Percentiles rank a stretch among this genome's conserved stretches.
Conservation (phyloP, 2,113 vertebrate species). For the Hemiprocne comata region DNA sequence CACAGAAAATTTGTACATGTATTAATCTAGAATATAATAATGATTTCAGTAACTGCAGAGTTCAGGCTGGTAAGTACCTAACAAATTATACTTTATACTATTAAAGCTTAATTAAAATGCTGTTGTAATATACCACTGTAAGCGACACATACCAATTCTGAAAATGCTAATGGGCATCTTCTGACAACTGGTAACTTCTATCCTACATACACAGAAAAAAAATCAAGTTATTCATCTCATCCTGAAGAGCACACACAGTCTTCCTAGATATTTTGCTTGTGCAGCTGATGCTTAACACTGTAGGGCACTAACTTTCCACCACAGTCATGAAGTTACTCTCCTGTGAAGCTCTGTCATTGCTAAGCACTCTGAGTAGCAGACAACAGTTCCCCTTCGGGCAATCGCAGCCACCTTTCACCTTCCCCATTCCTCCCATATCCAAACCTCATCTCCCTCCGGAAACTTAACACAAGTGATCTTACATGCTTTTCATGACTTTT, state of each 20-base stretch:
- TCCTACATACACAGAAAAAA: not conserved
- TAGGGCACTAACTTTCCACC: conserved; percentile 9
- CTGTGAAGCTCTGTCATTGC: not conserved
- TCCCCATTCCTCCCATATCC: not conserved
- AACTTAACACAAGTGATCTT: not conserved
- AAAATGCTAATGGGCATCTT: not conserved
- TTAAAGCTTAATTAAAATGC: not conserved
- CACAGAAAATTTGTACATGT: not conserved
- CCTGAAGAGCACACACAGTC: not conserved
- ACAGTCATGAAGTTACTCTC: not conserved
- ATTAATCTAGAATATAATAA: not conserved
- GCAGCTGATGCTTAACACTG: not conserved
- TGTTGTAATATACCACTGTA: not conserved
- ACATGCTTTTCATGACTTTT: not conserved
- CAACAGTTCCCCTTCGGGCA: not conserved
- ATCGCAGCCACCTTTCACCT: not conserved
- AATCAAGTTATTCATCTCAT: not conserved
- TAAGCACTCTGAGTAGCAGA: not conserved
- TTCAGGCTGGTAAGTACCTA: not conserved
- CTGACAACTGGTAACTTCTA: not conserved
- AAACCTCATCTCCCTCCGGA: not conserved
- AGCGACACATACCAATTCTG: not conserved
- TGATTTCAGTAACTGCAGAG: not conserved
- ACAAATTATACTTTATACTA: not conserved
- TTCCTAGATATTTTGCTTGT: not conserved